Evolutionary conservation across 2,888 invertebrate genomes (phyloP).

Genomic region (Germaria angustata): DNA sequence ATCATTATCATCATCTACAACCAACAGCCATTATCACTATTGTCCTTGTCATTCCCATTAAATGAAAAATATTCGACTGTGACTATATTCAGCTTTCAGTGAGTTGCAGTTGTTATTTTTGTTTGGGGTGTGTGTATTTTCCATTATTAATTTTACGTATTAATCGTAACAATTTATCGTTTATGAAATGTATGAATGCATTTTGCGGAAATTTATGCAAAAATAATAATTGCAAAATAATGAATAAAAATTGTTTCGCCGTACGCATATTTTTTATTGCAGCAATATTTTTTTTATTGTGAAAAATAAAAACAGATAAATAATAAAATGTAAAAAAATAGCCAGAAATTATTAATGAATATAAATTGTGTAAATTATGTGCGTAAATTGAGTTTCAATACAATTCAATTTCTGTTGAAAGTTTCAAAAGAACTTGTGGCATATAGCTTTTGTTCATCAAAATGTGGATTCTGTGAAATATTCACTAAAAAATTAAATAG

Average conservation of each 20-base stretch:
- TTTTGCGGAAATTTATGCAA: slow-evolving; percentile 64
- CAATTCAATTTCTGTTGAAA: slow-evolving; percentile 54
- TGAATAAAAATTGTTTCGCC: slow-evolving; percentile 60
- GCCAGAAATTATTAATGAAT: slow-evolving; percentile 64
- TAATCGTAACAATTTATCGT: slow-evolving; percentile 58
- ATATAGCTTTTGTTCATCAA: too few species aligned
- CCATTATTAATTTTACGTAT: slow-evolving; percentile 23
- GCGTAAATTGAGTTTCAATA: slow-evolving; percentile 64
- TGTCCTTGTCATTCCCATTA: slow-evolving; percentile 32
- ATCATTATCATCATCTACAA: neutral
- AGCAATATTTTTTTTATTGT: slow-evolving; percentile 10
- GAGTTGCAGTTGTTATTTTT: neutral
- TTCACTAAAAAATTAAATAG: too few species aligned
- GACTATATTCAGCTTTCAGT: neutral
- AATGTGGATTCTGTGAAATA: too few species aligned
- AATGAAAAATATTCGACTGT: neutral
- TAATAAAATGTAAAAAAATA: too few species aligned
- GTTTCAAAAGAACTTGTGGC: slow-evolving; percentile 8
- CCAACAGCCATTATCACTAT: slow-evolving; percentile 27
- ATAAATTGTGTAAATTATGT: slow-evolving; percentile 64
- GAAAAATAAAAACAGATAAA: neutral
- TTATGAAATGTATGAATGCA: slow-evolving; percentile 37
- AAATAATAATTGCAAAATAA: slow-evolving; percentile 67
- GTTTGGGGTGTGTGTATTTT: neutral
- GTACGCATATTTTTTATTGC: slow-evolving; percentile 27